These are phyloP conservation scores for Drosophila birchii DNA, from an alignment of 2,888 invertebrate genomes.

Conservation along the genomic window DNA sequence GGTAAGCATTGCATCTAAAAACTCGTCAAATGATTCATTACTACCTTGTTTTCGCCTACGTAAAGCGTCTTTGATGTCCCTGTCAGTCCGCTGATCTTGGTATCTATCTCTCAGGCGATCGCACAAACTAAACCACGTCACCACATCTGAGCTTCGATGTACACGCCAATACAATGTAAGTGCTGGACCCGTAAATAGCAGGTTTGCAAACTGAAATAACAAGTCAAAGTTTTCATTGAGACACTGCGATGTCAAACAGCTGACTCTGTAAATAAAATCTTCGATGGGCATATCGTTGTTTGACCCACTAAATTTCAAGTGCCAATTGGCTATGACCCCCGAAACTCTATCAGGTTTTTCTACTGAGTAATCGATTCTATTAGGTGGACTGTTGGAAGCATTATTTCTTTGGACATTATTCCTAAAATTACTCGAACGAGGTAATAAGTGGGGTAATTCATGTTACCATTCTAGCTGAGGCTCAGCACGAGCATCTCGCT, in stretches of 20 bases:
- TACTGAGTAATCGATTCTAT: no score
- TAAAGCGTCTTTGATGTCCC: not conserved
- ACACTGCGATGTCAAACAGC: not conserved
- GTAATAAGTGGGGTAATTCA: not conserved
- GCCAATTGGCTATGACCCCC: no score
- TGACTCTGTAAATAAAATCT: no score
- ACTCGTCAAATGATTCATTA: not conserved
- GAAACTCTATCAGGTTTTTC: no score
- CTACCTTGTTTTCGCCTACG: not conserved
- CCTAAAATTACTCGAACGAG: not conserved
- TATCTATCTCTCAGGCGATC: not conserved
- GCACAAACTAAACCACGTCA: not conserved
- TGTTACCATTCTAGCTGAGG: constrained; percentile 3
- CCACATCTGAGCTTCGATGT: not conserved
- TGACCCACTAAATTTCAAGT: no score
- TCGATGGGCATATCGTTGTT: no score
- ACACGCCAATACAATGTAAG: not conserved
- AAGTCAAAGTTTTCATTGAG: not conserved
- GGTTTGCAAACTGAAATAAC: not conserved
- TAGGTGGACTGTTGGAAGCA: no score
- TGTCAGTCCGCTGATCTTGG: not conserved
- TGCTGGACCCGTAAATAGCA: not conserved
- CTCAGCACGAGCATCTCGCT: not conserved
- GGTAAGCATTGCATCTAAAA: not conserved
- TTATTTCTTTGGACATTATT: not conserved